These are phyloP conservation scores for Poecilobothrus nobilitatus DNA, from an alignment of 2,888 invertebrate species.

Conservation along the genomic window DNA sequence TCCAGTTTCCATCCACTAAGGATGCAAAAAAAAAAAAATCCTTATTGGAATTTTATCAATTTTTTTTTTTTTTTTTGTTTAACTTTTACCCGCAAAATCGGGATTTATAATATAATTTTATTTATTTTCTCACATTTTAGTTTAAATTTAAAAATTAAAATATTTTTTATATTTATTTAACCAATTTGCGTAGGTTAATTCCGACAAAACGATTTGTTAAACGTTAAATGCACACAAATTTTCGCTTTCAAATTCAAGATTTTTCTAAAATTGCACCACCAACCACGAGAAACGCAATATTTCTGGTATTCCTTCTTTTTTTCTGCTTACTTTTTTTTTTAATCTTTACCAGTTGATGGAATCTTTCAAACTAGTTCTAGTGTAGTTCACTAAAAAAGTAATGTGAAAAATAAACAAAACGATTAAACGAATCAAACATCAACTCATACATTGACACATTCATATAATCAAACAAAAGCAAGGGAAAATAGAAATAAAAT, in stretches of 20 bases:
- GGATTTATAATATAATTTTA: not conserved
- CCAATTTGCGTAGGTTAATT: not conserved
- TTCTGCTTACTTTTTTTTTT: not conserved
- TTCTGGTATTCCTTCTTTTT: not conserved
- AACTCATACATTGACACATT: not conserved
- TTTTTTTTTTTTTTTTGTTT: too few species aligned
- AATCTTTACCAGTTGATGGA: conserved; percentile 3
- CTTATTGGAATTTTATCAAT: not conserved
- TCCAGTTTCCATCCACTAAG: not conserved
- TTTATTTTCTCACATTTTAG: not conserved
- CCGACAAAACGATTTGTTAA: not conserved
- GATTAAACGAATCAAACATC: not conserved
- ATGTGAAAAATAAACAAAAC: not conserved
- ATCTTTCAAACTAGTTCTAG: conserved; percentile 6
- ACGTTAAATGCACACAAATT: not conserved
- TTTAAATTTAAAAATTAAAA: not conserved
- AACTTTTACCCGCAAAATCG: not conserved
- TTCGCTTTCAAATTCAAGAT: not conserved
- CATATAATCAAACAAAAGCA: too few species aligned
- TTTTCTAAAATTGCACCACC: not conserved
- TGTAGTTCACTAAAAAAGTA: not conserved
- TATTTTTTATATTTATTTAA: not conserved
- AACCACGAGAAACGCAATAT: not conserved
- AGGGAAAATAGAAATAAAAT: too few species aligned
- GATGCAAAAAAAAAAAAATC: not conserved